A percentile compares a stretch with the other conserved stretches of the same genome.
Evolutionary conservation across 2,888 invertebrate species (phyloP).

Genomic region (Hecatera dysodea): DNA sequence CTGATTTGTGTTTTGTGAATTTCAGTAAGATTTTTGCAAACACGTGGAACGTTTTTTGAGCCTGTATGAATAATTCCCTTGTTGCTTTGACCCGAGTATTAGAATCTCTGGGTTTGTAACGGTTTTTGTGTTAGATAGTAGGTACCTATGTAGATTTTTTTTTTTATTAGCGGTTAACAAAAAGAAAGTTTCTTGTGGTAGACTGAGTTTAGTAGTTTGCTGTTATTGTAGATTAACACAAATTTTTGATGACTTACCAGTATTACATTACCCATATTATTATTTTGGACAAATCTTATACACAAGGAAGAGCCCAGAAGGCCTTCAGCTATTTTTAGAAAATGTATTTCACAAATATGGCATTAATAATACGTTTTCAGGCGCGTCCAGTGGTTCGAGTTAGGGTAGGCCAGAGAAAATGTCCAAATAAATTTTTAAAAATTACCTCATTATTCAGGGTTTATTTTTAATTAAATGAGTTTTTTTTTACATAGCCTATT

Average conservation of each 20-base stretch:
- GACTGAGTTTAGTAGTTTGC: background rate
- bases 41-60: background rate
- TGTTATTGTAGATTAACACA: background rate
- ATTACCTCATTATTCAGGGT: too few species aligned
- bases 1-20: slow-evolving; percentile 15
- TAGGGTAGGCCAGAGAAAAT: too few species aligned
- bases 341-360: background rate
- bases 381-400: too few species aligned
- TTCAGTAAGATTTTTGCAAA: slow-evolving; percentile 1
- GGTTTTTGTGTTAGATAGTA: background rate
- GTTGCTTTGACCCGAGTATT: background rate
- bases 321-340: background rate
- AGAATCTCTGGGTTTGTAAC: background rate
- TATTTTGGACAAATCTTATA: background rate
- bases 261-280: too few species aligned
- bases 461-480: too few species aligned
- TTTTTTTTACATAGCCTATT: too few species aligned
- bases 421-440: too few species aligned
- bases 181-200: background rate
- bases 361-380: too few species aligned
- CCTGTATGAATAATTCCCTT: background rate
- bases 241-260: background rate
- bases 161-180: too few species aligned
- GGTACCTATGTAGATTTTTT: background rate
- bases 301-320: background rate